phyloP scores from a whole-genome alignment of 2,113 vertebrate species.

The Hemichromis elongatus region DNA sequence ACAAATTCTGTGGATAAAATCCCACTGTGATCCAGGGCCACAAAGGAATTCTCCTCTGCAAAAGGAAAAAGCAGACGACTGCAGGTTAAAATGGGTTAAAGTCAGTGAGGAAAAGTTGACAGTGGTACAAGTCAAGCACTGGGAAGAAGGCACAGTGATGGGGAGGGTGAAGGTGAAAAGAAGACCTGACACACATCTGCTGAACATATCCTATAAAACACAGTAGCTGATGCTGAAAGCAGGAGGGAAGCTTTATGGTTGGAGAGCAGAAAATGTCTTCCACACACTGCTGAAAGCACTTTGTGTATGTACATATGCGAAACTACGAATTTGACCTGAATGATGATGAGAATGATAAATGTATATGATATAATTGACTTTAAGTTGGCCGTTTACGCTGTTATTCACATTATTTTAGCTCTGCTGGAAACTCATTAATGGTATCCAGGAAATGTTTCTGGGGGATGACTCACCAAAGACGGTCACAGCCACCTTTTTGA shows the following conservation, averaged over 20 bases:
- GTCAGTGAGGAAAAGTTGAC: background rate
- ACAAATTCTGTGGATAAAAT: constrained; percentile 79
- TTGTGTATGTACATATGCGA: background rate
- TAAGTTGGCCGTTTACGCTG: background rate
- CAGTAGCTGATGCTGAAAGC: constrained; percentile 58
- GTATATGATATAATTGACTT: background rate
- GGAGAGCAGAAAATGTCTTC: constrained; percentile 32
- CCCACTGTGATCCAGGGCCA: constrained; percentile 81
- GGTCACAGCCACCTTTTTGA: constrained; percentile 75
- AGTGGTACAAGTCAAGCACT: background rate
- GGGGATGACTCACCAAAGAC: constrained; percentile 78
- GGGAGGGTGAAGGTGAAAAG: constrained; percentile 13
- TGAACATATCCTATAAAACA: constrained; percentile 55
- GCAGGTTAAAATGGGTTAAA: background rate
- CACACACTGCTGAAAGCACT: background rate
- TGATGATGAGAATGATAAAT: background rate
- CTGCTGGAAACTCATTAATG: background rate
- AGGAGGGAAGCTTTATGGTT: constrained; percentile 45
- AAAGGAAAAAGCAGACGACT: background rate
- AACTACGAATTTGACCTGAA: background rate
- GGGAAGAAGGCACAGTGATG: background rate
- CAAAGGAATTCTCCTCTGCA: constrained; percentile 80
- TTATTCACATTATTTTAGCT: background rate
- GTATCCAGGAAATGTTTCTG: background rate
- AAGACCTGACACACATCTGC: constrained; percentile 60